Percentiles rank a stretch among this genome's conserved stretches.
phyloP scores from a whole-genome alignment of 2,888 invertebrate species.

The Micoletzkya japonica region DNA sequence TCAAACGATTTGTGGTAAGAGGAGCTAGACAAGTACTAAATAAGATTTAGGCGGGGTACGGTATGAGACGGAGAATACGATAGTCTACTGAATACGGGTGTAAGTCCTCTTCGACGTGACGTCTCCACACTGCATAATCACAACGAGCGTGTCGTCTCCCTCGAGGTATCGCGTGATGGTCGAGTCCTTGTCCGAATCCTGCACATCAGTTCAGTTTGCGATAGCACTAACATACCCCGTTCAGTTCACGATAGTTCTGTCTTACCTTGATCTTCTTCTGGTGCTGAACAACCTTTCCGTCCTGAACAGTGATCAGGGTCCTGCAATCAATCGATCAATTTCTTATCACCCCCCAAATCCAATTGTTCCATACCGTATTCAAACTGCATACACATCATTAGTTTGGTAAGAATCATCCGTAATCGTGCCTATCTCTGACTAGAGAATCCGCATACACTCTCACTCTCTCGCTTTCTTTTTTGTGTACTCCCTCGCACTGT shows the following conservation, averaged over 20 bases:
- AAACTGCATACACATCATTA: no score
- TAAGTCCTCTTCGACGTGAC: conserved; percentile 43
- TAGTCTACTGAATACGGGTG: conserved; percentile 33
- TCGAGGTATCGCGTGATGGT: conserved; percentile 44
- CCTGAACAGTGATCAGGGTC: conserved; percentile 34
- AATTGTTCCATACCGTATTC: no score
- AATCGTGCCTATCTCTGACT: no score
- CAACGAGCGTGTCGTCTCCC: conserved; percentile 38
- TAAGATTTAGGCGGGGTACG: neutral
- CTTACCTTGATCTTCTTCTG: conserved; percentile 43
- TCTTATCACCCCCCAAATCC: no score
- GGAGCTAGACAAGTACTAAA: no score
- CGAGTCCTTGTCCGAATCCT: conserved; percentile 41
- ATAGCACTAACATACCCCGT: conserved; percentile 26
- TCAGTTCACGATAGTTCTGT: neutral
- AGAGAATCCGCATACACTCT: no score
- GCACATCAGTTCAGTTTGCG: neutral
- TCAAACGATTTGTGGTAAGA: no score
- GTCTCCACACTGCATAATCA: conserved; percentile 39
- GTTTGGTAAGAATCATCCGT: conserved; percentile 5
- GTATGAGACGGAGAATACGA: neutral
- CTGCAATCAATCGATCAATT: neutral
- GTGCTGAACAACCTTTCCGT: conserved; percentile 46
- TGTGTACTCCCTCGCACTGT: no score
- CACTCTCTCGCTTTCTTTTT: no score